Conservation (phyloP, 2,888 invertebrate species). For the Philaethria dido region DNA sequence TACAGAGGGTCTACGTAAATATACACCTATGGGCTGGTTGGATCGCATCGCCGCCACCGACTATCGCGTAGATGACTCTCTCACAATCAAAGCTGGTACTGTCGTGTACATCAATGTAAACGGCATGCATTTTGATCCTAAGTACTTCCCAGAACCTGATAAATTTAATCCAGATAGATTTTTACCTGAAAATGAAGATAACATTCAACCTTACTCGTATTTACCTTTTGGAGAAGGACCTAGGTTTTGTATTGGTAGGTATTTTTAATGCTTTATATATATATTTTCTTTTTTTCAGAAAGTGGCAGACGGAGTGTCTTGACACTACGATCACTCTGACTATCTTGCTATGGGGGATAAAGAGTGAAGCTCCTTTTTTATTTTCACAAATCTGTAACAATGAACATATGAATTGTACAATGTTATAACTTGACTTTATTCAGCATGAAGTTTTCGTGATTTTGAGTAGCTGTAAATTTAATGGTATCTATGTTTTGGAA, state of each 20-base stretch:
- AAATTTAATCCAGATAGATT: slow-evolving; percentile 83
- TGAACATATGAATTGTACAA: no score
- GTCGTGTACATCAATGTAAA: slow-evolving; percentile 56
- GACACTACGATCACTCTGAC: no score
- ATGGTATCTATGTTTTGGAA: no score
- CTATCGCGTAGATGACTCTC: slow-evolving; percentile 47
- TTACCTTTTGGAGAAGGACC: slow-evolving; percentile 85
- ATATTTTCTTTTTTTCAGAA: no score
- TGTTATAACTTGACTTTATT: no score
- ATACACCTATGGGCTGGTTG: slow-evolving; percentile 48
- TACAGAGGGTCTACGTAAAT: slow-evolving; percentile 48
- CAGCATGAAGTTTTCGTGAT: no score
- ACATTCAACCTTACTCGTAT: slow-evolving; percentile 59
- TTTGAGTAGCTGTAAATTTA: no score
- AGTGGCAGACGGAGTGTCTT: no score
- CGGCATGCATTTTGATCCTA: slow-evolving; percentile 65
- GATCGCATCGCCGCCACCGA: slow-evolving; percentile 45
- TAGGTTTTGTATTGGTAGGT: slow-evolving; percentile 83
- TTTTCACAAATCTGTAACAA: no score
- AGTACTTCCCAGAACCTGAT: slow-evolving; percentile 79
- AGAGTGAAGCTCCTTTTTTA: not conserved
- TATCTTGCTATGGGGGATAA: no score
- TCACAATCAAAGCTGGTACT: slow-evolving; percentile 46
- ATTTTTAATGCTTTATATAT: no score
- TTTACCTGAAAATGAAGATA: slow-evolving; percentile 78